phyloP scores from a whole-genome alignment of 1,140 invertebrate genomes.

The Stenopsyche tienmushanensis region DNA sequence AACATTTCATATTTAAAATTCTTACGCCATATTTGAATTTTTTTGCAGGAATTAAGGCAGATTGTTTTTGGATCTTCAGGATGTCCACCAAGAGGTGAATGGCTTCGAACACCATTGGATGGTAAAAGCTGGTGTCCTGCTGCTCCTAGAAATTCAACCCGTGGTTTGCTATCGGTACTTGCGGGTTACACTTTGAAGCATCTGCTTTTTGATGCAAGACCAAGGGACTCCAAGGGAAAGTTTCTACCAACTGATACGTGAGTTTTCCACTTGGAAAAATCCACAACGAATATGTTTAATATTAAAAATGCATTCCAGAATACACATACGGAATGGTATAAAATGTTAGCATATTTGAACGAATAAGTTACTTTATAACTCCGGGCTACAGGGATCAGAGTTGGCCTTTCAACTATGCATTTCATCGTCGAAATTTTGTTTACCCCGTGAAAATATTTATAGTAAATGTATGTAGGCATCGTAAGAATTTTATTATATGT shows the following conservation, averaged over 20 bases:
- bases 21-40: too few species aligned
- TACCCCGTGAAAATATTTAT: conserved; percentile 14
- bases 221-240: conserved; percentile 52
- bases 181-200: conserved; percentile 69
- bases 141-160: conserved; percentile 62
- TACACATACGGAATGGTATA: too few species aligned
- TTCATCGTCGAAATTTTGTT: neutral
- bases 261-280: too few species aligned
- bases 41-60: conserved; percentile 61
- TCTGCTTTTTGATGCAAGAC: conserved; percentile 63
- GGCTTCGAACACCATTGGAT: conserved; percentile 62
- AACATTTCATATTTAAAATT: too few species aligned
- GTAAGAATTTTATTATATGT: conserved; percentile 23
- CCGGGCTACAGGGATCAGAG: too few species aligned
- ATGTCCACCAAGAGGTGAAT: conserved; percentile 62
- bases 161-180: conserved; percentile 64
- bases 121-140: conserved; percentile 59
- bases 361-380: too few species aligned
- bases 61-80: conserved; percentile 62
- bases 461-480: neutral
- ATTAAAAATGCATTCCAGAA: neutral
- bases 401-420: too few species aligned
- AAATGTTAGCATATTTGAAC: too few species aligned
- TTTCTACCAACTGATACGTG: conserved; percentile 56
- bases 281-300: neutral